Percentiles rank a stretch among this genome's conserved stretches.
Evolutionary conservation across 2,888 invertebrate genomes (phyloP).

Genomic region (Acrobasis suavella): DNA sequence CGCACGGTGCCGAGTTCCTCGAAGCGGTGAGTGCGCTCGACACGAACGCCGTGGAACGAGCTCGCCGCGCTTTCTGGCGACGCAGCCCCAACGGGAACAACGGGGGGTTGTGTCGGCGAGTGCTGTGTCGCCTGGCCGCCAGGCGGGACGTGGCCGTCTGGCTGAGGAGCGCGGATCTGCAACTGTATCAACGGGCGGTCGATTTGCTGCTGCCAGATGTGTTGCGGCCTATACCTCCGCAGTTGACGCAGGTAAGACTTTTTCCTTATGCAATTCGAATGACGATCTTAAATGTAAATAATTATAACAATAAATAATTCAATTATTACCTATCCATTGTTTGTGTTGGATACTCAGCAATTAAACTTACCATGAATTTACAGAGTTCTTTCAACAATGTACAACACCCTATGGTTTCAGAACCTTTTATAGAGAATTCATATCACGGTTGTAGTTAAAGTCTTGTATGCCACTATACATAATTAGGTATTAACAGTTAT

Average conservation of each 20-base stretch:
- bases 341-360: no score
- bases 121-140: slow-evolving; percentile 89
- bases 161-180: slow-evolving; percentile 92
- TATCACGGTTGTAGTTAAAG: no score
- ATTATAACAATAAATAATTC: no score
- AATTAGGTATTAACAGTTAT: no score
- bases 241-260: slow-evolving; percentile 92
- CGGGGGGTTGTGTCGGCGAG: slow-evolving; percentile 95
- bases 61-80: slow-evolving; percentile 97
- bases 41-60: slow-evolving; percentile 93
- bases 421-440: no score
- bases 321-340: no score
- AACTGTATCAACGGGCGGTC: slow-evolving; percentile 97
- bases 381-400: no score
- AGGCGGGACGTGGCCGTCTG: slow-evolving; percentile 87
- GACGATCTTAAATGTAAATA: no score
- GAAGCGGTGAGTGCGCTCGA: slow-evolving; percentile 95
- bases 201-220: slow-evolving; percentile 98
- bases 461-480: no score
- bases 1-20: slow-evolving; percentile 96
- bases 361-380: no score
- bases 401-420: no score
- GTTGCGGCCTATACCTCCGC: slow-evolving; percentile 95
- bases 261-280: no score
- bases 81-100: slow-evolving; percentile 85